Conservation (phyloP, 2,113 vertebrate genomes). For the Osmerus mordax region DNA sequence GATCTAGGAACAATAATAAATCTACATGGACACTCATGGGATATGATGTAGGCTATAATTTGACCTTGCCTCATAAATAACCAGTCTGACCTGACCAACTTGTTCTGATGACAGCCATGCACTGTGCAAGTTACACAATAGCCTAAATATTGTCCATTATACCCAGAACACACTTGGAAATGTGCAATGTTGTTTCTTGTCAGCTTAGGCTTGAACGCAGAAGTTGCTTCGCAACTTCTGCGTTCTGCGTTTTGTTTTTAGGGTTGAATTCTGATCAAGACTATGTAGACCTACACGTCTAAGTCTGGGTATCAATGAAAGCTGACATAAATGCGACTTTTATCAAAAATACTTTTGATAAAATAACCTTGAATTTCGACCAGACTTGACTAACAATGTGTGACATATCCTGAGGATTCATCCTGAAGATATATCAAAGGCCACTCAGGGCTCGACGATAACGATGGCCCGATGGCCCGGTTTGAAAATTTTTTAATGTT, state of each 20-base stretch:
- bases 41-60: not conserved
- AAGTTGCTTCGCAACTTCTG: not conserved
- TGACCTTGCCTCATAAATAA: constrained; percentile 8
- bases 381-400: not conserved
- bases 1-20: too few species aligned
- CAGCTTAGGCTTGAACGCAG: too few species aligned
- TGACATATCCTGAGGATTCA: too few species aligned
- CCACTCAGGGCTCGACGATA: too few species aligned
- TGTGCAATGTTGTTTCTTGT: constrained; percentile 13
- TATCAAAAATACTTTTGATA: constrained; percentile 6
- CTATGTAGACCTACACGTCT: constrained; percentile 35
- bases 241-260: not conserved
- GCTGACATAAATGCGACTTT: constrained; percentile 21
- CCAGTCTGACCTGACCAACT: constrained; percentile 52
- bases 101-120: constrained; percentile 43
- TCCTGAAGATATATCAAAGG: too few species aligned
- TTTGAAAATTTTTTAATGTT: too few species aligned
- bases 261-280: constrained; percentile 8
- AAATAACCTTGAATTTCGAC: not conserved
- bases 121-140: constrained; percentile 18
- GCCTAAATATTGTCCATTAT: constrained; percentile 20
- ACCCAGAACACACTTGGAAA: constrained; percentile 4
- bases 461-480: too few species aligned
- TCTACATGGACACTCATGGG: too few species aligned
- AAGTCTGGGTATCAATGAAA: constrained; percentile 24